Evolutionary conservation across 2,888 invertebrate species (phyloP).

Genomic region (Zaprionus bogoriensis): DNA sequence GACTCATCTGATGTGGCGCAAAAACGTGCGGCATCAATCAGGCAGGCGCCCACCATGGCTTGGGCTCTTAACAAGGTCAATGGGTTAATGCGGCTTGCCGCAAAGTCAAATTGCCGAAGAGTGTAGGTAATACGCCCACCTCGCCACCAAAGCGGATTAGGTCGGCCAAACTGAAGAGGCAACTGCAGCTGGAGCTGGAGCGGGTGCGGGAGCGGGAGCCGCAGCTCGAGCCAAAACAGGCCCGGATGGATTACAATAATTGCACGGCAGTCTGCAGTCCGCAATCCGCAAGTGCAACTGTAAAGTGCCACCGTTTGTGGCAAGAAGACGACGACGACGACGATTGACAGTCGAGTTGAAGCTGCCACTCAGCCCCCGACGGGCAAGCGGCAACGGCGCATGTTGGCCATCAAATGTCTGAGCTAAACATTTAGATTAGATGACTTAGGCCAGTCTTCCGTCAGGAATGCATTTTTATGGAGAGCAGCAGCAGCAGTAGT

Average conservation of each 20-base stretch:
- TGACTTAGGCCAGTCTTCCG: conserved; percentile 55
- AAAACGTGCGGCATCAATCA: conserved; percentile 62
- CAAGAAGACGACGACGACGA: conserved; percentile 30
- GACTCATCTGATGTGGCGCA: conserved; percentile 51
- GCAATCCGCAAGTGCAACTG: conserved; percentile 80
- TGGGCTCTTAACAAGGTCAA: conserved; percentile 67
- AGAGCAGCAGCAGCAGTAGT: background rate
- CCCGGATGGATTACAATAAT: conserved; percentile 72
- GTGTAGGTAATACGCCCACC: conserved; percentile 46
- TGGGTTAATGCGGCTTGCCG: conserved; percentile 63
- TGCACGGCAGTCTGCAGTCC: too few relatives aligned
- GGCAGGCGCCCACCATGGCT: conserved; percentile 41
- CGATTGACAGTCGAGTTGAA: conserved; percentile 69
- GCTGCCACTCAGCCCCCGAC: conserved; percentile 65
- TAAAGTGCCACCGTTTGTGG: conserved; percentile 78
- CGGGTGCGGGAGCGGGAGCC: too few relatives aligned
- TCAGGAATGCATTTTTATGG: conserved; percentile 71
- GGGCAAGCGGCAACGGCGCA: conserved; percentile 41
- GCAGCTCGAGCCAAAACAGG: conserved; percentile 12
- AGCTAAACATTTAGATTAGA: conserved; percentile 75
- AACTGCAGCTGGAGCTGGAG: too few relatives aligned
- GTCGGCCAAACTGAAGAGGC: conserved; percentile 3
- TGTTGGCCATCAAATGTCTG: conserved; percentile 75
- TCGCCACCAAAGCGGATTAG: conserved; percentile 19
- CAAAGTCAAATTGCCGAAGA: conserved; percentile 9